These are phyloP conservation scores for Myotis vivesi DNA, from an alignment of 2,797 vertebrate species.

Conservation along the genomic window DNA sequence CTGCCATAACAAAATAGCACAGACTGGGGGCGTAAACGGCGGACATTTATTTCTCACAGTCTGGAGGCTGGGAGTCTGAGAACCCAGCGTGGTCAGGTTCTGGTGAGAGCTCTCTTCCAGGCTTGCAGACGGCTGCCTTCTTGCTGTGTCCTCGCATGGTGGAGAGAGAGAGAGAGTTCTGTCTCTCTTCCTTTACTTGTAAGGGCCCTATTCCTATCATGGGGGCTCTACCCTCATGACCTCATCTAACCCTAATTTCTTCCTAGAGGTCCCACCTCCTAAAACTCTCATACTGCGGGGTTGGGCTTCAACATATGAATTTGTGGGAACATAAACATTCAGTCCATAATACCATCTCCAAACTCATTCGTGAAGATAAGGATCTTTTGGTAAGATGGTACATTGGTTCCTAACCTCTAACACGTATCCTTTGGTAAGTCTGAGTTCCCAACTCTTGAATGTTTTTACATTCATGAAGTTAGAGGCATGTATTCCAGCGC, in stretches of 20 bases:
- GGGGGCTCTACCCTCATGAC: neutral
- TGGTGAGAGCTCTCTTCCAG: neutral
- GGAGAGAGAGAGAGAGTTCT: neutral
- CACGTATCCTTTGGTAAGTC: neutral
- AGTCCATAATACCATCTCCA: neutral
- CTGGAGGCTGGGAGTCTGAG: neutral
- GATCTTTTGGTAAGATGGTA: neutral
- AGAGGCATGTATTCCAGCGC: neutral
- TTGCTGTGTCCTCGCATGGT: rapidly evolving
- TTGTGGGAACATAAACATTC: neutral
- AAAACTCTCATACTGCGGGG: neutral
- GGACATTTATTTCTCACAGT: neutral
- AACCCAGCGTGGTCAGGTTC: neutral
- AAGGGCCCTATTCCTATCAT: neutral
- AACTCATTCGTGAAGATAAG: neutral
- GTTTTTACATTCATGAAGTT: neutral
- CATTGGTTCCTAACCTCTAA: neutral
- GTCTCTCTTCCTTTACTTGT: neutral
- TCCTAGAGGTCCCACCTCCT: neutral
- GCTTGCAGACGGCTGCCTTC: neutral
- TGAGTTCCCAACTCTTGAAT: neutral
- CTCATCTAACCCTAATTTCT: neutral
- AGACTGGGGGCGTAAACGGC: neutral
- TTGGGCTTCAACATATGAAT: neutral
- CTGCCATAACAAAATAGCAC: neutral